Evolutionary conservation across 2,113 vertebrate species (phyloP).

Genomic region (Clarias gariepinus): DNA sequence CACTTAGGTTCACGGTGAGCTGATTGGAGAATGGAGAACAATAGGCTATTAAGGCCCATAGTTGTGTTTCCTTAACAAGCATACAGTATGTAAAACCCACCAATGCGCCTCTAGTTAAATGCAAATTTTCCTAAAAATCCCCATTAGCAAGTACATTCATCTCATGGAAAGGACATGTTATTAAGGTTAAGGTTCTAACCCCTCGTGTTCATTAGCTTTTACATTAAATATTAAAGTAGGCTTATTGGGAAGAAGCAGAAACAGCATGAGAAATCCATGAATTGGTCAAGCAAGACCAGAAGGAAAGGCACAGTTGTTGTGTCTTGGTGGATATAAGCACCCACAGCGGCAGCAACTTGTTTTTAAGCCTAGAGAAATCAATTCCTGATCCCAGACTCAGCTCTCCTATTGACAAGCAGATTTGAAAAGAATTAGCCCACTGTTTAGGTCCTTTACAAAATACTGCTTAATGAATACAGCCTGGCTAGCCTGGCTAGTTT

Average conservation of each 20-base stretch:
- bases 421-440: not conserved
- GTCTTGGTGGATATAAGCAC: not conserved
- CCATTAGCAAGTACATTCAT: not conserved
- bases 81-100: not conserved
- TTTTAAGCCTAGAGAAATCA: constrained; percentile 38
- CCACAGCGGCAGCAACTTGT: constrained; percentile 6
- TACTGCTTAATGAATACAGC: not conserved
- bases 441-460: constrained; percentile 20
- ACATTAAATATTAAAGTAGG: constrained; percentile 20
- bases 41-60: not conserved
- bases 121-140: not conserved
- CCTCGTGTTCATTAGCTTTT: not conserved
- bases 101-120: not conserved
- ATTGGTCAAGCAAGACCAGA: not conserved
- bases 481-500: not conserved
- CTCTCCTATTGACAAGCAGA: constrained; percentile 8
- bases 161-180: not conserved
- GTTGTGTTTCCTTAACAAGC: not conserved
- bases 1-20: not conserved
- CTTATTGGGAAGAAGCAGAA: constrained; percentile 17
- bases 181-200: not conserved
- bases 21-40: not conserved
- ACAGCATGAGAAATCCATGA: constrained; percentile 22
- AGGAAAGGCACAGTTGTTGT: constrained; percentile 2
- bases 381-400: constrained; percentile 38